Evolutionary conservation across 2,113 vertebrate genomes (phyloP).

Genomic region (Trichomycterus rosablanca): DNA sequence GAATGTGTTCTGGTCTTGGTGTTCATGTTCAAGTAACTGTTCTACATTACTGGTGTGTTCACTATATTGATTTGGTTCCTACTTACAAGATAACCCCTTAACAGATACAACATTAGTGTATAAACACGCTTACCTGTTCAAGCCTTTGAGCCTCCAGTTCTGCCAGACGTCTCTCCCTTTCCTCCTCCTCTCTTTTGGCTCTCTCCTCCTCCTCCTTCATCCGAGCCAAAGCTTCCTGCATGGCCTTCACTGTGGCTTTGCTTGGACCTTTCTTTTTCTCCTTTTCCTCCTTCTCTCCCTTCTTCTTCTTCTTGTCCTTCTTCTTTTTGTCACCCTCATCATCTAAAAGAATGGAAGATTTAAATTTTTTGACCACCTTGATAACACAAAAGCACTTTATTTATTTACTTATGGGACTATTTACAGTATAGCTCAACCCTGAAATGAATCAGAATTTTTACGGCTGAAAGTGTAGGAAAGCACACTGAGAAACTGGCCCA

Average conservation of each 20-base stretch:
- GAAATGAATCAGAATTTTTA: no score
- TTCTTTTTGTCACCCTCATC: constrained; percentile 93
- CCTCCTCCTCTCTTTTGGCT: constrained; percentile 85
- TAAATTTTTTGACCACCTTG: neutral
- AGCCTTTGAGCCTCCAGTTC: constrained; percentile 85
- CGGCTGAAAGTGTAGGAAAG: no score
- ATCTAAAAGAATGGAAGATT: constrained; percentile 44
- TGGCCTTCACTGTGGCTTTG: constrained; percentile 93
- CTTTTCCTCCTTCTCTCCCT: constrained; percentile 77
- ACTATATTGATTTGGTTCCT: no score
- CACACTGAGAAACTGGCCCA: no score
- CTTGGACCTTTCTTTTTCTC: constrained; percentile 97
- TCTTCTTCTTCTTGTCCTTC: constrained; percentile 79
- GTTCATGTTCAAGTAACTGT: no score
- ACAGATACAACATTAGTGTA: no score
- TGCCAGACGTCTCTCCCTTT: constrained; percentile 76
- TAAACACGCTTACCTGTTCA: constrained; percentile 91
- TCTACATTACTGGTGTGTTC: no score
- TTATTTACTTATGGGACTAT: no score
- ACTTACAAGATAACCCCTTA: no score
- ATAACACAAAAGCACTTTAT: neutral
- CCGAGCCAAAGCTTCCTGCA: constrained; percentile 92
- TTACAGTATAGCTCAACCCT: no score
- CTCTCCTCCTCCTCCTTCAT: constrained; percentile 96
- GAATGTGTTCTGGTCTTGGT: no score